Base-by-base conservation (phyloP, 1,140 invertebrate species). In the Drosophila parabipectinata region DNA sequence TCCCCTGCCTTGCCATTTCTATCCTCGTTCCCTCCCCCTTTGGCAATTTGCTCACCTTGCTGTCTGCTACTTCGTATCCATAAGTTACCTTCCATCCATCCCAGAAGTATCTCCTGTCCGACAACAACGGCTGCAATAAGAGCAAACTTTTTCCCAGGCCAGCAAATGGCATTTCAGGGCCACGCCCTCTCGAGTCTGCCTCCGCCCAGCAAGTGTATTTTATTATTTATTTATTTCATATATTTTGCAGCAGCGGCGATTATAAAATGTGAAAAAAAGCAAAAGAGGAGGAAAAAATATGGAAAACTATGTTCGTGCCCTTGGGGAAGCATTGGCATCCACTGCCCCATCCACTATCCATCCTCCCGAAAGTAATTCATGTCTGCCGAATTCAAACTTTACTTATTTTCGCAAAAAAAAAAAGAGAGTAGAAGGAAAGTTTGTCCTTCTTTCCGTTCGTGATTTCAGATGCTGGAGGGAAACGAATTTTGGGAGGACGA, bases 181-280 rank as follows among this genome's bases (percentile, higher is more conserved):
- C 71, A 66, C 66, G 51, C 72, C 79, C 69, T 78, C 79, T 76
- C 50, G 58, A 47, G 37, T 51, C 24, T 48, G 15, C 8, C 67
- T 45, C 67, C 55, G 48, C 56, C 45, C 48, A 67, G 51, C 44
- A 60, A 61, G 51, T 64, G 74, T 82, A 79, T 76, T 81, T 88
- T 79, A 88, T 87, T 87, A 87, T 87, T 82, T 88, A 82, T 87
- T 85, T 84, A 77, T 87, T 85, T 85, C 69, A 76, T 87, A 82
- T 71, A 87, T 85, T 87, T 72, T 55, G 64, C 67, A 50, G 24
- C 48, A 51, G 14, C 52, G 44, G 51, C 83, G 59, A 88, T 87
- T 87, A 87, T 88, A 87, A 81, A 79, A 72, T 79, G 66, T 72
- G 61, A 24, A 32, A 59, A 50, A 61, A 53, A 52, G 41, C 50